Percentiles rank a stretch among this genome's conserved stretches.
These are phyloP conservation scores for Chelidonichthys spinosus DNA, from an alignment of 2,797 vertebrate genomes.

Conservation along the genomic window DNA sequence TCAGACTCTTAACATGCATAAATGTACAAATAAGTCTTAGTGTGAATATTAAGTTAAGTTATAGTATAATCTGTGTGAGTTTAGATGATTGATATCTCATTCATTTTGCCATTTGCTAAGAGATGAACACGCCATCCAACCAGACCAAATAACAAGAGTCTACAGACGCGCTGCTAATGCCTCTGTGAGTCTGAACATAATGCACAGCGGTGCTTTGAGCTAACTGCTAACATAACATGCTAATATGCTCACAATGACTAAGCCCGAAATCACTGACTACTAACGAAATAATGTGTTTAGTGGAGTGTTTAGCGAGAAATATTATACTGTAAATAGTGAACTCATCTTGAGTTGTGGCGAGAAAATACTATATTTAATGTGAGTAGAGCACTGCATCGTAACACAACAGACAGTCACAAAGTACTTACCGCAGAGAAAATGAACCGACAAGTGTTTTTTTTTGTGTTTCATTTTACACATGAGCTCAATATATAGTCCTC, in stretches of 20 bases:
- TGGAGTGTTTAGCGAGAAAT: too few relatives aligned
- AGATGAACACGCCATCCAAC: neutral
- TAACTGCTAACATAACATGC: neutral
- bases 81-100: neutral
- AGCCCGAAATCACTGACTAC: too few relatives aligned
- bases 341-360: too few relatives aligned
- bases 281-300: too few relatives aligned
- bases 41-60: neutral
- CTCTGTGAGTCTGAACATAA: neutral
- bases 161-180: slow-evolving; percentile 2
- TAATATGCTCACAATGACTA: neutral
- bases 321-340: too few relatives aligned
- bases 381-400: too few relatives aligned
- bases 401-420: too few relatives aligned
- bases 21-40: neutral
- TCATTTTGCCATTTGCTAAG: neutral
- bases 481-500: too few relatives aligned
- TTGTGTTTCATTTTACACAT: too few relatives aligned
- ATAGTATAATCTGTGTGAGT: neutral
- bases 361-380: too few relatives aligned
- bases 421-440: too few relatives aligned
- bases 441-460: too few relatives aligned
- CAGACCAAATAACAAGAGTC: slow-evolving; percentile 4
- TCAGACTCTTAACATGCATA: neutral
- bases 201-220: neutral